Conservation (phyloP, 2,113 vertebrate species). For the Entosphenus tridentatus region DNA sequence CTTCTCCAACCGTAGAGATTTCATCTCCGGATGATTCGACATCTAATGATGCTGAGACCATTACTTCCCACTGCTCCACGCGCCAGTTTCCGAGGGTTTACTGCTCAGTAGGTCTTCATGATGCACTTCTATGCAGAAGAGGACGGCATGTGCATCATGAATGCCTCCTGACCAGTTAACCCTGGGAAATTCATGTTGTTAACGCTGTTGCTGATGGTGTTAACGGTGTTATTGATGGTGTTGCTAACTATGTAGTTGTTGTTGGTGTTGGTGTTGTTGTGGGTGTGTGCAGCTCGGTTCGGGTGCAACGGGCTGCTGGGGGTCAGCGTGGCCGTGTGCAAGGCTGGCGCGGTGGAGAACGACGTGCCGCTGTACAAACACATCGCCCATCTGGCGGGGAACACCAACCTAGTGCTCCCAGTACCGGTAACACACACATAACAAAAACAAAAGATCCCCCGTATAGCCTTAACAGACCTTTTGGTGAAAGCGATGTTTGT, state of each 20-base stretch:
- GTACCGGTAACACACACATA: slow-evolving; percentile 40
- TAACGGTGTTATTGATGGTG: background rate
- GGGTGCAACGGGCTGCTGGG: slow-evolving; percentile 71
- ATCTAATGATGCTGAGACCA: too few species aligned
- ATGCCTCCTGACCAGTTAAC: background rate
- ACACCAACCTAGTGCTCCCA: slow-evolving; percentile 53
- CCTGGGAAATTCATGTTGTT: too few species aligned
- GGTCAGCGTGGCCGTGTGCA: slow-evolving; percentile 58
- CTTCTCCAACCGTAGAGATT: too few species aligned
- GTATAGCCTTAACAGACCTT: too few species aligned
- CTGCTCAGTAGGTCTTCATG: too few species aligned
- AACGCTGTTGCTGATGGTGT: slow-evolving; percentile 2
- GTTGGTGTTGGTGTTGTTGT: slow-evolving; percentile 4
- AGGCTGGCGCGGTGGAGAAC: slow-evolving; percentile 58
- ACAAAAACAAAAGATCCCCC: too few species aligned
- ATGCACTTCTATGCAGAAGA: too few species aligned
- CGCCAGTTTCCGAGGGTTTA: too few species aligned
- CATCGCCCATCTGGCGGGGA: slow-evolving; percentile 66
- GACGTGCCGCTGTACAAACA: slow-evolving; percentile 59
- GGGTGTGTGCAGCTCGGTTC: slow-evolving; percentile 40
- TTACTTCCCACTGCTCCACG: too few species aligned
- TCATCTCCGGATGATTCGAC: too few species aligned
- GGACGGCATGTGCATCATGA: too few species aligned
- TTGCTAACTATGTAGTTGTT: slow-evolving; percentile 12
- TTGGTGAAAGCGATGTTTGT: too few species aligned